Evolutionary conservation across 2,888 invertebrate genomes (phyloP).

Genomic region (Malacosoma neustria): DNA sequence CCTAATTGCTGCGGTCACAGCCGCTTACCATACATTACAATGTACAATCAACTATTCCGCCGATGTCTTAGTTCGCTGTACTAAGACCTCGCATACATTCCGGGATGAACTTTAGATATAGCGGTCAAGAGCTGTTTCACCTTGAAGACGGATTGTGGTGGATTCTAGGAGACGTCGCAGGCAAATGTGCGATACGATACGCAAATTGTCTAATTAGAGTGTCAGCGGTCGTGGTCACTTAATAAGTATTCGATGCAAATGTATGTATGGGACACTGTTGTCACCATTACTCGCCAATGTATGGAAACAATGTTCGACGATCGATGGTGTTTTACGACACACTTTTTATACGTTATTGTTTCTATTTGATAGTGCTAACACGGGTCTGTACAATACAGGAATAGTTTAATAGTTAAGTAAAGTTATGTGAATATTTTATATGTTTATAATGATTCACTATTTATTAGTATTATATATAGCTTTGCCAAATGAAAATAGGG

Average conservation of each 20-base stretch:
- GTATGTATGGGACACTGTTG: background rate
- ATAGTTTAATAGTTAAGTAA: too few relatives aligned
- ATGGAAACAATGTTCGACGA: background rate
- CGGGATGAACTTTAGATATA: background rate
- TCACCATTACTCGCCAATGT: background rate
- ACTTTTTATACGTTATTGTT: background rate
- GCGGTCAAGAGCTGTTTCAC: background rate
- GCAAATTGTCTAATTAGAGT: constrained; percentile 66
- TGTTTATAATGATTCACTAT: too few relatives aligned
- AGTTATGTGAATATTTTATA: too few relatives aligned
- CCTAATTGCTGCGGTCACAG: constrained; percentile 58
- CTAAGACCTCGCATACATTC: constrained; percentile 19
- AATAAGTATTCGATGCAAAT: background rate
- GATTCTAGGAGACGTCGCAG: constrained; percentile 2
- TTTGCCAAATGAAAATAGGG: too few relatives aligned
- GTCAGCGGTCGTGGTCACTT: constrained; percentile 22
- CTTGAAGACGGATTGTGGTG: background rate
- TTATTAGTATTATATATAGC: too few relatives aligned
- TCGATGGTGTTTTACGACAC: background rate
- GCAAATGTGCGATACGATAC: constrained; percentile 33
- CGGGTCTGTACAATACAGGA: background rate
- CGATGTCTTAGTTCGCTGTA: constrained; percentile 42
- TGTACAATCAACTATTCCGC: constrained; percentile 47
- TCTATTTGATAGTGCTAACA: background rate
- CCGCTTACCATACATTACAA: constrained; percentile 66